phyloP scores from a whole-genome alignment of 2,888 invertebrate species.

The Coelinius sp. region DNA sequence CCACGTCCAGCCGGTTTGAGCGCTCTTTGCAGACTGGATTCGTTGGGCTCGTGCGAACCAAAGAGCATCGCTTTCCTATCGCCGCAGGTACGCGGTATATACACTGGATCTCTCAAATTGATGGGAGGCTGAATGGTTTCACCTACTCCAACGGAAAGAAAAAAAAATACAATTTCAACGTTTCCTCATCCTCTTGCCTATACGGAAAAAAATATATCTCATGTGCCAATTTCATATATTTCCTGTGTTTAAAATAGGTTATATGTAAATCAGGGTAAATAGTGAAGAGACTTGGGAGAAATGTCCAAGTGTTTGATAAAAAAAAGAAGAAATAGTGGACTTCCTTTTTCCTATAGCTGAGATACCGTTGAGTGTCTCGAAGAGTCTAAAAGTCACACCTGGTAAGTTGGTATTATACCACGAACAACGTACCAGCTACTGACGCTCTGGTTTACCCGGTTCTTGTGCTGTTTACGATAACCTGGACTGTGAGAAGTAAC shows the following conservation, averaged over 20 bases:
- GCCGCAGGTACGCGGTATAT: constrained; percentile 52
- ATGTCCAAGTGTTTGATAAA: constrained; percentile 14
- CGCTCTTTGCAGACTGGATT: constrained; percentile 67
- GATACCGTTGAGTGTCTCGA: constrained; percentile 13
- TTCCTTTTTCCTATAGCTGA: constrained; percentile 3
- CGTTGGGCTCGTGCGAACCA: constrained; percentile 38
- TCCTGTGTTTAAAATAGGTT: no score
- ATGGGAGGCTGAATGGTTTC: background rate
- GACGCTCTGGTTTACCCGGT: constrained; percentile 65
- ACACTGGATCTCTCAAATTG: constrained; percentile 11
- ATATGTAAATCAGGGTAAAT: constrained; percentile 15
- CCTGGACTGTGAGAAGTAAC: background rate
- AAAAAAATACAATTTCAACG: no score
- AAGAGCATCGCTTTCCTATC: constrained; percentile 56
- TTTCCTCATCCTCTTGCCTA: no score
- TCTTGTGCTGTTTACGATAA: constrained; percentile 53
- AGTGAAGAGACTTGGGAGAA: background rate
- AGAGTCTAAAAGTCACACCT: constrained; percentile 13
- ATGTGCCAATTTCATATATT: no score
- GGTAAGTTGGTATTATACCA: background rate
- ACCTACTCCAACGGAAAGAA: background rate
- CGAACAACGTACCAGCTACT: constrained; percentile 24
- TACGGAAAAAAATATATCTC: no score
- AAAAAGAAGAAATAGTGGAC: background rate
- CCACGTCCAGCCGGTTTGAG: constrained; percentile 64